Base-by-base conservation (phyloP, 2,113 vertebrate species). In the Aplodontia rufa region DNA sequence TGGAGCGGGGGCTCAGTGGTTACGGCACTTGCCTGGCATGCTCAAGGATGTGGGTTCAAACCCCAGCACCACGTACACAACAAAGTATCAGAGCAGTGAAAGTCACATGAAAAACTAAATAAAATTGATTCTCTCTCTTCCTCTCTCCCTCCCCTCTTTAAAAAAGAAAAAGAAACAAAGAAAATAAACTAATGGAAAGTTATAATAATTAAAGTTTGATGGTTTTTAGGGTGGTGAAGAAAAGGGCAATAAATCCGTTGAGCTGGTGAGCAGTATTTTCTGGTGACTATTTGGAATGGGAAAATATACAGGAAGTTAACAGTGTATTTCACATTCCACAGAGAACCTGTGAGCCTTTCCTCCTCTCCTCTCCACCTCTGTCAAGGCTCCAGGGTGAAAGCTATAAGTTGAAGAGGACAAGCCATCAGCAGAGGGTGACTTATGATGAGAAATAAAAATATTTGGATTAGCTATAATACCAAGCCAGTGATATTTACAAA, bases 391-490 rank as follows among this genome's bases (percentile, higher is more conserved):
- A 85, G 97, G 97, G 96, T 95, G 94, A 98, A 97, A 97, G 97
- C 97, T 97, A 94, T 97, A 97, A 98, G 98, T 98, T 98, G 98
- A 98, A 98, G 98, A 98, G 97, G 97, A 90, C 97, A 98, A 97
- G 93, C 97, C 91, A 94, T 98, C 98, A 98, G 96, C 95, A 96
- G 96, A 96, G 96, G 88, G 98, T 96, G 96, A 98, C 97, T 96
- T 82, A 98, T 93, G 98, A 98, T 94, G 97, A 98, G 98, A 98
- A 99, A 98, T 98, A 98, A 98, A 98, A 99, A 99, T 99, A 98
- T 99, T 99, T 99, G 98, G 98, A 98, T 98, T 99, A 98, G 98
- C 90, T 45, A 32, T 72, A 98, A 98, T 98, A 98, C 88, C 90
- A 96, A 97, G 97, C 97, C 87, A 97, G 98, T 76, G 98, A 98